Conservation (phyloP, 2,113 vertebrate genomes). For the Piaya cayana region DNA sequence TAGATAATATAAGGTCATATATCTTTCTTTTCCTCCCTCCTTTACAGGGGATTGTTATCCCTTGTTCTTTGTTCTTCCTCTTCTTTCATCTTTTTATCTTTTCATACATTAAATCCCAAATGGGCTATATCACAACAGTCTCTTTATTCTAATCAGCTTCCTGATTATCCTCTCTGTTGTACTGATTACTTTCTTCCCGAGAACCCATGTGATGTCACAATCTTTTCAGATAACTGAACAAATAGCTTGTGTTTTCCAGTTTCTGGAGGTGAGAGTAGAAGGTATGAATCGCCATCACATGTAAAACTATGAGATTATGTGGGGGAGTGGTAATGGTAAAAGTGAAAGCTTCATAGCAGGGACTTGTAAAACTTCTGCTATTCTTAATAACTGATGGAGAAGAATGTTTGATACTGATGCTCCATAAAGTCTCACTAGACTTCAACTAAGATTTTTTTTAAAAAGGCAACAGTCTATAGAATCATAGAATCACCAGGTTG, state of each 20-base stretch:
- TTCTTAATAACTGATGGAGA: neutral
- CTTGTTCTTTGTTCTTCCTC: conserved; percentile 47
- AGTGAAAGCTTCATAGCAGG: neutral
- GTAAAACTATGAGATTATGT: neutral
- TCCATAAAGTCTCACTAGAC: neutral
- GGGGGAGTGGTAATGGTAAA: neutral
- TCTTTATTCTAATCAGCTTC: conserved; percentile 38
- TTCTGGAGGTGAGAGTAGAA: neutral
- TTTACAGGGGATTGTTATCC: neutral
- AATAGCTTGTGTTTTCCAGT: conserved; percentile 16
- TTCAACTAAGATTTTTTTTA: neutral
- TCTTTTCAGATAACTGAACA: conserved; percentile 23
- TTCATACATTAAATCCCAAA: conserved; percentile 26
- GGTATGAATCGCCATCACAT: neutral
- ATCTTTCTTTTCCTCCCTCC: neutral
- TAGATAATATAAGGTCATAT: neutral
- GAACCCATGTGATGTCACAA: neutral
- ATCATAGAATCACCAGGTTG: too few relatives aligned
- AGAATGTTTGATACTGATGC: neutral
- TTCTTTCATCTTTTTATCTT: conserved; percentile 35
- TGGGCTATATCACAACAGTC: neutral
- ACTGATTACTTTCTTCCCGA: conserved; percentile 5
- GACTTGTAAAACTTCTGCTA: neutral
- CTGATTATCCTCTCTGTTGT: neutral
- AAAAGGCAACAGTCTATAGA: neutral